Evolutionary conservation across 2,888 invertebrate genomes (phyloP).

Genomic region (Sphinx pinastri): DNA sequence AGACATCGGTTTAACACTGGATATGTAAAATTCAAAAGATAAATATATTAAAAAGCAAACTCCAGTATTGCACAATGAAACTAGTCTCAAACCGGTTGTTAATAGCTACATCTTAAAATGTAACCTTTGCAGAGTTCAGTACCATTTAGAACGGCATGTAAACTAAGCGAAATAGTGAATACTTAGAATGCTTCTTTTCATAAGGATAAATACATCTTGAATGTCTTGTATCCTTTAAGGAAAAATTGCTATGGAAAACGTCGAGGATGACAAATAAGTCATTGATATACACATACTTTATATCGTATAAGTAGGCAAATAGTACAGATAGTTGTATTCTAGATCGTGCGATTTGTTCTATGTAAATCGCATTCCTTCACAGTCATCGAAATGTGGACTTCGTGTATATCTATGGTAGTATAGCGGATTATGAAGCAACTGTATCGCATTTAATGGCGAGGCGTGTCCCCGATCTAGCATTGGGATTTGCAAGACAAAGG

Average conservation of each 20-base stretch:
- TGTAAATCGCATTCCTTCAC: constrained; percentile 20
- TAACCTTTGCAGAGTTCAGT: constrained; percentile 20
- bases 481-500: constrained; percentile 7
- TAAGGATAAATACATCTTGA: constrained; percentile 12
- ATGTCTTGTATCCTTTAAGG: constrained; percentile 6
- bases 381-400: constrained; percentile 6
- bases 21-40: not conserved
- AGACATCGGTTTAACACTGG: not conserved
- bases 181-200: not conserved
- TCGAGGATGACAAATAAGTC: constrained; percentile 13
- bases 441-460: constrained; percentile 6
- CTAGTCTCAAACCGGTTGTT: not conserved
- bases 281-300: not conserved
- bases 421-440: constrained; percentile 22
- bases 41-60: not conserved
- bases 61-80: constrained; percentile 1
- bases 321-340: constrained; percentile 18
- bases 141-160: constrained; percentile 11
- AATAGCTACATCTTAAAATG: constrained; percentile 16
- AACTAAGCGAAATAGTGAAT: not conserved
- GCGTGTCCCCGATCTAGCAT: not conserved
- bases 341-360: constrained; percentile 14
- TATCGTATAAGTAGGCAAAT: constrained; percentile 6
- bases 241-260: constrained; percentile 16
- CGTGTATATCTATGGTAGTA: constrained; percentile 10